Evolutionary conservation across 2,113 vertebrate genomes (phyloP), one percentile per base, ranked within the genome.

Genomic region (Rynchops niger): DNA sequence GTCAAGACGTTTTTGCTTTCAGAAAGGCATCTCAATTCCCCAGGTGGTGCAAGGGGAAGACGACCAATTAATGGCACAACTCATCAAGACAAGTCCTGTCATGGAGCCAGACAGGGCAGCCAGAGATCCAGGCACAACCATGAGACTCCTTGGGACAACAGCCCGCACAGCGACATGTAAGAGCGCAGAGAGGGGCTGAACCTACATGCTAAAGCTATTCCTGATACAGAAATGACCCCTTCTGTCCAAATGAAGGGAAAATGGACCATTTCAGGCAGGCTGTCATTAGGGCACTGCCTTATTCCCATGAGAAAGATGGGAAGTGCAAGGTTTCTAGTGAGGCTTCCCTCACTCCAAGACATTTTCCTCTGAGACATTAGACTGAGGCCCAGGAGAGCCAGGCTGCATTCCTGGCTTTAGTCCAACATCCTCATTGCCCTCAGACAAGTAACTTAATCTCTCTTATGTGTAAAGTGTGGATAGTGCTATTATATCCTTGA

Each of bases 1-100:
- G 0, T 12, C 15, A 61, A 10, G 65, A 36, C 0, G 1, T 8
- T 78, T 73, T 14, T 0, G 1, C n/a, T 71, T 82, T 55, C 61
- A 91, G 47, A 85, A 90, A 79, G 53, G 15, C 49, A 69, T 30
- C 43, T 26, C 1, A 1, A 11, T 69, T 86, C 20, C 62, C 29
- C 30, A 56, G 9, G 58, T 5, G 9, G 6, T 52, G 9, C 36
- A 80, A 88, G 14, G 23, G 34, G 20, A 61, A 30, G 43, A 80
- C 77, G 43, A 61, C 17, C 36, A 25, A 63, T 12, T 38, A 43
- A 69, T 11, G 18, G 56, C 43, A 25, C 2, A 2, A 9, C 17
- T 65, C 12, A 2, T 26, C 42, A 62, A 47, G 47, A 42, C n/a
- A 67, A 25, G 25, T 49, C 50, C 59, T 63, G 38, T 26, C 26